Conservation (phyloP, 2,113 vertebrate genomes). For the Odobenus rosmarus region DNA sequence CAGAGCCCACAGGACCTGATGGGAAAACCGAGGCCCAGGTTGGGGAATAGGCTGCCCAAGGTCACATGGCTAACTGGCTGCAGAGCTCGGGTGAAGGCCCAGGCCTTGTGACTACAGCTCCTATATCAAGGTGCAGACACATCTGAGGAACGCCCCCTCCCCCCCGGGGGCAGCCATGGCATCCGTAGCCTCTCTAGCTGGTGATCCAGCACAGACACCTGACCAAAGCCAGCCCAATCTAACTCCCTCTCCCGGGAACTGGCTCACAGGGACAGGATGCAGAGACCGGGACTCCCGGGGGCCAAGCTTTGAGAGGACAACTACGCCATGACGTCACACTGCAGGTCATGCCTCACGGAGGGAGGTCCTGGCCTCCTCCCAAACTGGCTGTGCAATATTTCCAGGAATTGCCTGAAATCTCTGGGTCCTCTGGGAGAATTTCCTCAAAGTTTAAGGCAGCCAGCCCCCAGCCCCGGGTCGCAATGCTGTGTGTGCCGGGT, state of each 20-base stretch:
- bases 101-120: background rate
- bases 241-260: background rate
- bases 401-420: background rate
- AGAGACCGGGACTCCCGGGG: background rate
- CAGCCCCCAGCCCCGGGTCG: background rate
- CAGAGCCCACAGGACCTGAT: background rate
- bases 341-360: accelerated
- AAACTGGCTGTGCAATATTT: background rate
- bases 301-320: background rate
- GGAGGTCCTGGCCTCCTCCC: background rate
- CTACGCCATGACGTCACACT: background rate
- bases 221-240: too few relatives aligned
- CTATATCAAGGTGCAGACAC: accelerated
- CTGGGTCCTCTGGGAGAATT: background rate
- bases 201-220: background rate
- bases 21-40: background rate
- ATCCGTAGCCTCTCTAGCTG: background rate
- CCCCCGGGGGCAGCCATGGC: background rate
- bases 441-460: background rate
- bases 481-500: accelerated
- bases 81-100: background rate
- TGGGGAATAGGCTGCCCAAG: background rate
- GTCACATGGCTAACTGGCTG: background rate
- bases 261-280: background rate
- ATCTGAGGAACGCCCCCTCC: accelerated